Base-by-base conservation (phyloP, 2,888 invertebrate genomes). In the Oxytorus armatus region DNA sequence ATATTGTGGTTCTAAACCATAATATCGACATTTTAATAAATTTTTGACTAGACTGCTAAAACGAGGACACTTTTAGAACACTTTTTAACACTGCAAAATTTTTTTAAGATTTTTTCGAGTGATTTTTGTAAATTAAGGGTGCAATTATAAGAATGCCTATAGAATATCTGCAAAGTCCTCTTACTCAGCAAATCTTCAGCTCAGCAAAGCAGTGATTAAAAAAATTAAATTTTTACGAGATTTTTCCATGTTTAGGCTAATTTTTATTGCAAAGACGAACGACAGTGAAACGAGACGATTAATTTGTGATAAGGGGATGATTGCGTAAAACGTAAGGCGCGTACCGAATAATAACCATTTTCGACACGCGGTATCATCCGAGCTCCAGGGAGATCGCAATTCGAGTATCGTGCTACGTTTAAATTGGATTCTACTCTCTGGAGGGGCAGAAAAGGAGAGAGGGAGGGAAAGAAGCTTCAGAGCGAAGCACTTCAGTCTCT, bases 341-440 rank as follows among this genome's bases (percentile, higher is more conserved):
- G 55, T 39, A 55, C 36, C 61, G 68, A 76, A 76, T 76, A 76
- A 80, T 80, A 76, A 80, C 61, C 53, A 47, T 47, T 80, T 68
- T 68, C 66, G 72, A 68, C 44, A 53, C 70, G 25, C 59, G 59
- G 57, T 39, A 59, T 51, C 53, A 36, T 21, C 16, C 25, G 57
- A 61, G 53, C 53, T 76, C 55, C 47, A 18, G 47, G 49, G 75
- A 85, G 83, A 85, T 88, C 85, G 83, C 77, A 85, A 86, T 85
- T 84, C 85, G 82, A 85, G 85, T 86, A 88, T 86, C 84, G 86
- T 84, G 83, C 84, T 74, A 82, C 74, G 86, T 81, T 87, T 83
- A 88, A 89, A 88, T 88, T 87, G 88, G 86, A 87, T 89, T 88
- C 83, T 83, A 85, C 82, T 87, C 86, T 83, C 79, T 83, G 81